These are phyloP conservation scores for Actinostola sp. DNA, from an alignment of 92 coral and sea anemone genomes.

Conservation along the genomic window DNA sequence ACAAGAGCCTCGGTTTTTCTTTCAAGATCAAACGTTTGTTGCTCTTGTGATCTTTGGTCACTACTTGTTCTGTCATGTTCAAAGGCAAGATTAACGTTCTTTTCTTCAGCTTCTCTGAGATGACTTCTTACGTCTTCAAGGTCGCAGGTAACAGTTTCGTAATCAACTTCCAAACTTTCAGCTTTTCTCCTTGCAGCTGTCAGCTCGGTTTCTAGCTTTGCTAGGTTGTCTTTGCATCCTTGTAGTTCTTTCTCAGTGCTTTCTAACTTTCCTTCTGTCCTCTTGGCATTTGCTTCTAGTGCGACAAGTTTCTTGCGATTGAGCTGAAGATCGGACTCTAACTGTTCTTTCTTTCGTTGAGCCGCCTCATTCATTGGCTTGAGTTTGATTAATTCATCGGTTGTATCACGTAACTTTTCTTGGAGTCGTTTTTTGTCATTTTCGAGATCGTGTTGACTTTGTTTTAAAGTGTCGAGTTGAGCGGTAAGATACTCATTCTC, in stretches of 20 bases:
- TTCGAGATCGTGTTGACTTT: slow-evolving; percentile 56
- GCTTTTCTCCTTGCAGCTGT: slow-evolving; percentile 67
- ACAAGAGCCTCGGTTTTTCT: slow-evolving; percentile 38
- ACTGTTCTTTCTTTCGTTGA: slow-evolving; percentile 76
- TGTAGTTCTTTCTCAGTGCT: slow-evolving; percentile 60
- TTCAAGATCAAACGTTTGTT: slow-evolving; percentile 57
- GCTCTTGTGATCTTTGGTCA: slow-evolving; percentile 53
- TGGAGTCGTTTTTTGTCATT: slow-evolving; percentile 74
- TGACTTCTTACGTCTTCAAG: slow-evolving; percentile 62
- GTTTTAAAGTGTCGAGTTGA: slow-evolving; percentile 62
- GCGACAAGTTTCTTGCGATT: slow-evolving; percentile 69
- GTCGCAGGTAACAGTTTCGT: slow-evolving; percentile 62
- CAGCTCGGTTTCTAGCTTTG: slow-evolving; percentile 73
- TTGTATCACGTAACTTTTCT: slow-evolving; percentile 62
- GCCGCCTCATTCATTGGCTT: slow-evolving; percentile 78
- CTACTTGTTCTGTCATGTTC: slow-evolving; percentile 65
- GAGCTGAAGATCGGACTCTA: slow-evolving; percentile 72
- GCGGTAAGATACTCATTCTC: slow-evolving; percentile 66
- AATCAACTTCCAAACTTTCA: slow-evolving; percentile 61
- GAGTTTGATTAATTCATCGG: slow-evolving; percentile 73
- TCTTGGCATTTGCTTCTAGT: slow-evolving; percentile 61
- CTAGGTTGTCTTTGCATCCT: slow-evolving; percentile 57
- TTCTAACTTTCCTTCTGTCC: slow-evolving; percentile 60
- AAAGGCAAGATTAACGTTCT: slow-evolving; percentile 55
- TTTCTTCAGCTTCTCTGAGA: slow-evolving; percentile 66